Evolutionary conservation across 2,113 vertebrate species (phyloP).

Genomic region (Lophochroa leadbeateri): DNA sequence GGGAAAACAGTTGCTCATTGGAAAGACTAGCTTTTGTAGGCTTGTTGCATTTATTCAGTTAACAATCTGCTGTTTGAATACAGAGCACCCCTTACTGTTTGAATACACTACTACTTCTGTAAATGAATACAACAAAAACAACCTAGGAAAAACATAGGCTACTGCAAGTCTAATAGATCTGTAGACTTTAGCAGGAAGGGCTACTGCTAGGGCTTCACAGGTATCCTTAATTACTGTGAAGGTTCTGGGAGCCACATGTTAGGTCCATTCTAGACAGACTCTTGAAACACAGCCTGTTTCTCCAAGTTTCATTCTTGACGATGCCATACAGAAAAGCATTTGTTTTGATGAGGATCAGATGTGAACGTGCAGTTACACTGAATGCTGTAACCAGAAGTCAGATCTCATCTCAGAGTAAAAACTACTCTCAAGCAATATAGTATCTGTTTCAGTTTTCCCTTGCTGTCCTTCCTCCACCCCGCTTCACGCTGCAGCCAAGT

Average conservation of each 20-base stretch:
- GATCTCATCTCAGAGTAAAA: neutral
- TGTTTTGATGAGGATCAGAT: fast-evolving
- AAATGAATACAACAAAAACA: neutral
- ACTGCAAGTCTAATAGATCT: neutral
- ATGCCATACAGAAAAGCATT: neutral
- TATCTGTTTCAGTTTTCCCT: neutral
- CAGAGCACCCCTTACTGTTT: neutral
- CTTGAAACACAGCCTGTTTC: neutral
- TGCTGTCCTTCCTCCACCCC: neutral
- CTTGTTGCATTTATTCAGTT: neutral
- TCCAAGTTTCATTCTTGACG: neutral
- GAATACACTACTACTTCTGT: neutral
- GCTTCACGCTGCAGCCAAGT: neutral
- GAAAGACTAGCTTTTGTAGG: neutral
- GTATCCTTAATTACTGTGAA: neutral
- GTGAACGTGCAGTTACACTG: neutral
- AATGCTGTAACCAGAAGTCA: neutral
- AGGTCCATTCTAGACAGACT: neutral
- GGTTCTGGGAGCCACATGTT: neutral
- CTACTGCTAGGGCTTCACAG: neutral
- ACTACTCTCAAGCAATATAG: neutral
- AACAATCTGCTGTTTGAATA: neutral
- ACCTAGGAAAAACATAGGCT: neutral
- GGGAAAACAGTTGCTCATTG: neutral
- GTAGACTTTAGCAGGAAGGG: neutral